Percentiles rank a stretch among this genome's conserved stretches.
These are phyloP conservation scores for Echiichthys vipera DNA, from an alignment of 2,797 vertebrate species.

Conservation along the genomic window DNA sequence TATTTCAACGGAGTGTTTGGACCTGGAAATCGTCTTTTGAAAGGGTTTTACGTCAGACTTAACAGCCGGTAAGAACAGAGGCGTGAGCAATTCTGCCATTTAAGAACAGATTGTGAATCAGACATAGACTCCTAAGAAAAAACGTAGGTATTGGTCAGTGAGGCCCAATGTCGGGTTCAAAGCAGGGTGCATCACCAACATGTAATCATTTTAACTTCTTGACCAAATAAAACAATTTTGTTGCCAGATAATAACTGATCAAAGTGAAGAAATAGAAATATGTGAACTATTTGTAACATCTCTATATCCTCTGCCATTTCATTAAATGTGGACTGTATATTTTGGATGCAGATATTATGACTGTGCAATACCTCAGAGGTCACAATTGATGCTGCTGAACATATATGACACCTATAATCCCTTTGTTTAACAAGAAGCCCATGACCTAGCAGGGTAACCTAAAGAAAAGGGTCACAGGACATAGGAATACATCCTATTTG, in stretches of 20 bases:
- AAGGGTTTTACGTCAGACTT: no score
- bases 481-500: constrained; percentile 42
- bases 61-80: no score
- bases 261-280: background rate
- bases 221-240: background rate
- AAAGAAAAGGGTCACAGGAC: constrained; percentile 15
- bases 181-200: background rate
- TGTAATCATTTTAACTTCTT: background rate
- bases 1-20: no score
- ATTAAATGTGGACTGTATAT: background rate
- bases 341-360: background rate
- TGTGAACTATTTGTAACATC: background rate
- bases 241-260: background rate
- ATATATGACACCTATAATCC: constrained; percentile 37
- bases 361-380: background rate
- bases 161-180: background rate
- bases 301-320: constrained; percentile 4
- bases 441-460: constrained; percentile 41
- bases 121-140: no score
- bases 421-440: constrained; percentile 38
- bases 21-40: no score
- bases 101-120: no score
- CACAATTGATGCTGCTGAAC: background rate
- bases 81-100: no score
- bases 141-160: no score